phyloP scores from a whole-genome alignment of 2,888 invertebrate genomes.

The Callyntrura guangdongensis region DNA sequence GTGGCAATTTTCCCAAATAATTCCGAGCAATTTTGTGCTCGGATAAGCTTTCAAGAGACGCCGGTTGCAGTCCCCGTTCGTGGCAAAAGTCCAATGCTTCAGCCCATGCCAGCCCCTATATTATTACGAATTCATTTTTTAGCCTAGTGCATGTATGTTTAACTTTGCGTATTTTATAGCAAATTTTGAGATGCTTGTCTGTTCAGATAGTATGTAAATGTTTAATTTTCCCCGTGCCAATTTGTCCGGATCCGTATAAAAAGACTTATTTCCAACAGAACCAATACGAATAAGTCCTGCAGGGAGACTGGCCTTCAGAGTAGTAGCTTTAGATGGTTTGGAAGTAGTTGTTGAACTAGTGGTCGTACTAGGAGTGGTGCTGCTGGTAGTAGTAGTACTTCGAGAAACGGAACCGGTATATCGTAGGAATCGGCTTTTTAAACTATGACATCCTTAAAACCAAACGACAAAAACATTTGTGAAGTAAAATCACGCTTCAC shows the following conservation, averaged over 20 bases:
- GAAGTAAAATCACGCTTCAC: neutral
- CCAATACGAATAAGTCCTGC: constrained; percentile 68
- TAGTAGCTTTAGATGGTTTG: too few species aligned
- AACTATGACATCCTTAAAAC: constrained; percentile 21
- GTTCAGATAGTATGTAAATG: neutral
- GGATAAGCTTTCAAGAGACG: constrained; percentile 68
- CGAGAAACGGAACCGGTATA: too few species aligned
- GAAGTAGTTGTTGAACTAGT: too few species aligned
- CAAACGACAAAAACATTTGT: neutral
- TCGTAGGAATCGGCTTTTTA: constrained; percentile 57
- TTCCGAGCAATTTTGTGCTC: constrained; percentile 77
- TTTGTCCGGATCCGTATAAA: constrained; percentile 77
- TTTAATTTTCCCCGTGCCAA: constrained; percentile 53
- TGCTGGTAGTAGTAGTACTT: constrained; percentile 25
- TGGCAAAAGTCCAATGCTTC: constrained; percentile 78
- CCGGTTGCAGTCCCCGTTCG: constrained; percentile 69
- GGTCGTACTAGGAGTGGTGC: neutral
- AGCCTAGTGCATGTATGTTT: too few species aligned
- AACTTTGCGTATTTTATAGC: too few species aligned
- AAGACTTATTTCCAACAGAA: constrained; percentile 73
- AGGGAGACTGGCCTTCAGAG: constrained; percentile 12
- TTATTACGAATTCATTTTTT: too few species aligned
- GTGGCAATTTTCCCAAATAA: constrained; percentile 77
- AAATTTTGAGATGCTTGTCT: too few species aligned
- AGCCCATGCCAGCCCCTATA: constrained; percentile 76